Base-by-base conservation (phyloP, 2,797 vertebrate species). In the Chelon labrosus region DNA sequence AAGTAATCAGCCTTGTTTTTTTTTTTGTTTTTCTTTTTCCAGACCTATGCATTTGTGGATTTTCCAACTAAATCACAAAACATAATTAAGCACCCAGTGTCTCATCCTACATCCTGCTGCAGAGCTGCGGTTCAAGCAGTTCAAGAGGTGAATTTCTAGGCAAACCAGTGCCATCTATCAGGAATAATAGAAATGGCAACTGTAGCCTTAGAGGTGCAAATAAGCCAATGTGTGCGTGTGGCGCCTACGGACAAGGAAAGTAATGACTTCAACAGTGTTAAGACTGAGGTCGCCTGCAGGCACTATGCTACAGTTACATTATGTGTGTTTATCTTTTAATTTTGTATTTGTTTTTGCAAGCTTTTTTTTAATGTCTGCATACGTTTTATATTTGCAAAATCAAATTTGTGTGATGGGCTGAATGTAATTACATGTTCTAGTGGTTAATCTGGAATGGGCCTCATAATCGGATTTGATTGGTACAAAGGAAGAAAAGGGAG, bases 91-190 rank as follows among this genome's bases (percentile, higher is more conserved):
- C 13, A 49, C 31, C 44, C 46, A 14, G 3, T 20, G 19, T 38
- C 20, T 50, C 1, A 37, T 22, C 27, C 47, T 44, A 39, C 1
- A 37, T 22, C 27, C 47, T 44, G 47, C 39, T 39, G 10, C 60
- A 41, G 7, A 54, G 59, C 22, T 49, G 10, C 25, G 55, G 37
- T 55, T 47, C 8, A 20, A 65, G 35, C 19, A 16, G 22, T 41
- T n/a, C 35, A 19, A 22, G 8, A 65, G 22, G 10, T 65, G 7
- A 7, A 37, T 16, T 31, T 20, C 55, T 16, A 65, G n/a, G 57
- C 8, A 51, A 70, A 59, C 19, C 19, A 55, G 11, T 50, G 56
- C 25, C 66, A 71, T 50, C 38, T 52, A 70, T 42, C 57, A 27
- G 31, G 10, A 39, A 57, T 3, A 53, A 31, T 19, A 31, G 6